Evolutionary conservation across 2,888 invertebrate genomes (phyloP).

Genomic region (Drosophila falleni): DNA sequence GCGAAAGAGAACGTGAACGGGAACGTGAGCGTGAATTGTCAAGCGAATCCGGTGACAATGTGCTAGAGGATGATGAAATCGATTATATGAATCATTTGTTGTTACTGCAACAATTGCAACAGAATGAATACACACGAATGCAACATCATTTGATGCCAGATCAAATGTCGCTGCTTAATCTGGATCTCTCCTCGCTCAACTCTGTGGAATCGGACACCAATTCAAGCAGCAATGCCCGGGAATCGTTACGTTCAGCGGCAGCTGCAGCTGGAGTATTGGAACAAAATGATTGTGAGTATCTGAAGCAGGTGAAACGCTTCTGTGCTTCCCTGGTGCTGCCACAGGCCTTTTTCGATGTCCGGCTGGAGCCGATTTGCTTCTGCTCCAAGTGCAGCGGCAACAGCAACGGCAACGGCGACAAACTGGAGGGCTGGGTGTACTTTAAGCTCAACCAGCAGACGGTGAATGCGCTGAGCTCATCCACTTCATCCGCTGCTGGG

Average conservation of each 20-base stretch:
- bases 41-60: conserved; percentile 59
- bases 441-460: conserved; percentile 85
- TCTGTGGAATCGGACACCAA: conserved; percentile 68
- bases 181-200: conserved; percentile 66
- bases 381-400: conserved; percentile 80
- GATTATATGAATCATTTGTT: conserved; percentile 72
- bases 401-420: conserved; percentile 75
- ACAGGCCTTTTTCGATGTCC: conserved; percentile 83
- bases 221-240: conserved; percentile 69
- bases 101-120: conserved; percentile 79
- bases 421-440: conserved; percentile 85
- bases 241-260: conserved; percentile 80
- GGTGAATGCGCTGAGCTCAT: conserved; percentile 74
- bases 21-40: conserved; percentile 39
- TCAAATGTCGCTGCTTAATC: conserved; percentile 65
- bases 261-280: conserved; percentile 76
- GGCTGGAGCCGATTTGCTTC: conserved; percentile 83
- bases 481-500: conserved; percentile 51
- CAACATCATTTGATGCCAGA: conserved; percentile 72
- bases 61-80: conserved; percentile 71
- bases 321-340: conserved; percentile 84
- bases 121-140: conserved; percentile 76
- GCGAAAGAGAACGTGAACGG: conserved; percentile 46
- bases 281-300: conserved; percentile 85
- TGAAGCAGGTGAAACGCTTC: conserved; percentile 84